These are phyloP conservation scores for Drosophila monieri DNA, from an alignment of 2,888 invertebrate genomes.

Conservation along the genomic window DNA sequence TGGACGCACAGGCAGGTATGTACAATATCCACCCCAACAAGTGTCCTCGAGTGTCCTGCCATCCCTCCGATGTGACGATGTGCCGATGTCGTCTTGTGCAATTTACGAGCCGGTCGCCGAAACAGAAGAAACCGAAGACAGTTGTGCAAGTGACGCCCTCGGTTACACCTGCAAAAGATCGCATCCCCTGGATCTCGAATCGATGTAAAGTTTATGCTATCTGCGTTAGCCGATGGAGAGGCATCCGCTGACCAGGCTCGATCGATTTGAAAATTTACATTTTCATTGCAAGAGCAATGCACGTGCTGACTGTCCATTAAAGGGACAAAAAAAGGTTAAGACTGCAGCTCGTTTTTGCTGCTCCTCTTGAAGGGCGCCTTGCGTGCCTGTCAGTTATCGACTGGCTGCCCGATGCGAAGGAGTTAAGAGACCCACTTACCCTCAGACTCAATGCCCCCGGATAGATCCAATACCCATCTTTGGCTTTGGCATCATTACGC, in stretches of 20 bases:
- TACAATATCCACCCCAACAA: slow-evolving; percentile 9
- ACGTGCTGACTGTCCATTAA: slow-evolving; percentile 54
- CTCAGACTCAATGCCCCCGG: slow-evolving; percentile 29
- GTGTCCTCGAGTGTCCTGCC: slow-evolving; percentile 4
- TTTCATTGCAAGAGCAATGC: slow-evolving; percentile 56
- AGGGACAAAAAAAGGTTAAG: slow-evolving; percentile 7
- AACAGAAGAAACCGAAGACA: slow-evolving; percentile 41
- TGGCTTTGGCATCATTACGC: slow-evolving; percentile 32
- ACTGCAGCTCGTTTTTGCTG: slow-evolving; percentile 19
- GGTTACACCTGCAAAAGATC: slow-evolving; percentile 74
- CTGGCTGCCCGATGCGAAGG: slow-evolving; percentile 62
- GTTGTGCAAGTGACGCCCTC: slow-evolving; percentile 73
- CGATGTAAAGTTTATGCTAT: slow-evolving; percentile 56
- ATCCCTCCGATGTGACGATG: slow-evolving; percentile 23
- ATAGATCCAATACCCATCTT: slow-evolving; percentile 15
- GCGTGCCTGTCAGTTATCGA: slow-evolving; percentile 79
- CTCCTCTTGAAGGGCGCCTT: slow-evolving; percentile 60
- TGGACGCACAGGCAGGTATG: slow-evolving; percentile 52
- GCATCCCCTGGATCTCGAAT: slow-evolving; percentile 45
- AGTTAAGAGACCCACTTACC: slow-evolving; percentile 51
- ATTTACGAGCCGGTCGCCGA: slow-evolving; percentile 69
- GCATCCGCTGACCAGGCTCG: slow-evolving; percentile 62
- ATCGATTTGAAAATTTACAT: slow-evolving; percentile 74
- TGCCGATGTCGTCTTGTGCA: slow-evolving; percentile 60
- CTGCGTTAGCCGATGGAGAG: slow-evolving; percentile 61